Conservation (phyloP, 2,113 vertebrate genomes). For the Gnathonemus longibarbis region DNA sequence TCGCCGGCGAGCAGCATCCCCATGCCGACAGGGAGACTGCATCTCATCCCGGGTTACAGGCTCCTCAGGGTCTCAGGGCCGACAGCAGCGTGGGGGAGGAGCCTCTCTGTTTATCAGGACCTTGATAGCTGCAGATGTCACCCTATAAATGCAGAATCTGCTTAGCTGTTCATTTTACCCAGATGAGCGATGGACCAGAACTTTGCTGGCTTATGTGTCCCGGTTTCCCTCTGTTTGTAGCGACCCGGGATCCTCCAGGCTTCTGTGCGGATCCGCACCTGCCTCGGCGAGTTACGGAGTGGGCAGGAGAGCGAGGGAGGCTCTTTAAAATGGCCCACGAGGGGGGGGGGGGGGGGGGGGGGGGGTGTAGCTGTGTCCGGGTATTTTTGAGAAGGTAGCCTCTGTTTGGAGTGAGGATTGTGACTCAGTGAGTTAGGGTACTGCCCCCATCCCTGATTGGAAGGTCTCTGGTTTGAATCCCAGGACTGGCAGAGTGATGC, state of each 20-base stretch:
- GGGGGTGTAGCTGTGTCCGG: neutral
- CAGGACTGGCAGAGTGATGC: neutral
- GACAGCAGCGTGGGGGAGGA: neutral
- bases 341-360: too few relatives aligned
- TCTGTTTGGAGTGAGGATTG: neutral
- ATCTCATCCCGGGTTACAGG: slow-evolving; percentile 35
- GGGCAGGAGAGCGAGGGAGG: neutral
- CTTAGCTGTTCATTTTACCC: neutral
- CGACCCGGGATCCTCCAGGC: neutral
- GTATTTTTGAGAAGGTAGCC: neutral
- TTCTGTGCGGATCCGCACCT: neutral
- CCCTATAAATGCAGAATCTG: neutral
- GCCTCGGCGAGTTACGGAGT: neutral
- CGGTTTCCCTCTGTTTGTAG: neutral
- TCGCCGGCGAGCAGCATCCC: slow-evolving; percentile 52
- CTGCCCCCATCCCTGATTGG: neutral
- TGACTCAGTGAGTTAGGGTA: neutral
- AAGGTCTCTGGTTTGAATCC: neutral
- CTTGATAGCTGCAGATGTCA: neutral
- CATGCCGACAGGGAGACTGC: slow-evolving; percentile 50
- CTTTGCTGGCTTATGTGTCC: neutral
- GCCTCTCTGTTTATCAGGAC: neutral
- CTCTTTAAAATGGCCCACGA: neutral
- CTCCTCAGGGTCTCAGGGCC: neutral
- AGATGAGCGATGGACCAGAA: neutral